A percentile compares a stretch with the other conserved stretches of the same genome.
Evolutionary conservation across 2,888 invertebrate species (phyloP).

Genomic region (Mechanitis mazaeus): DNA sequence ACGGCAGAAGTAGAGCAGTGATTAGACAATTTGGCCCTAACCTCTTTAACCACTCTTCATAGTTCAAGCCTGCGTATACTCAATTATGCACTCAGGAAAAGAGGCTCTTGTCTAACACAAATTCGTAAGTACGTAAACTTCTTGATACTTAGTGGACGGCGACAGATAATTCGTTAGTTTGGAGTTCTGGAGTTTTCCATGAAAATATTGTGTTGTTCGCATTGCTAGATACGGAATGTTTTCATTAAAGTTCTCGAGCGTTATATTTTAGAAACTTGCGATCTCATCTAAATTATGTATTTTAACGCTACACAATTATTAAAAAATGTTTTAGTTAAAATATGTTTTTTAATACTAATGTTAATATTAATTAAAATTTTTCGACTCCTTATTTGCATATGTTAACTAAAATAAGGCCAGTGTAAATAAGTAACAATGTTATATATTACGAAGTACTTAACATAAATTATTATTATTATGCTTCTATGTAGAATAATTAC

Average conservation of each 20-base stretch:
- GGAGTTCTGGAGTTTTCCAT: not conserved
- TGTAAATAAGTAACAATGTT: not conserved
- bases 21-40: slow-evolving; percentile 16
- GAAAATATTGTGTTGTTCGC: slow-evolving; percentile 9
- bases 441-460: not conserved
- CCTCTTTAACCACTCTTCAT: slow-evolving; percentile 23
- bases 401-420: no score
- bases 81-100: slow-evolving; percentile 32
- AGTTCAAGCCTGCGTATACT: slow-evolving; percentile 29
- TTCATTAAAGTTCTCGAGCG: slow-evolving; percentile 11
- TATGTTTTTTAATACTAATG: no score
- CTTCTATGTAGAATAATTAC: slow-evolving; percentile 24
- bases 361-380: no score
- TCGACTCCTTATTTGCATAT: no score
- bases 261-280: slow-evolving; percentile 8
- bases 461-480: not conserved
- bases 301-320: no score
- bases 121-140: slow-evolving; percentile 15
- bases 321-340: no score
- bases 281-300: no score
- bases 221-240: slow-evolving; percentile 3
- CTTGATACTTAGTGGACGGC: slow-evolving; percentile 9
- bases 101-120: slow-evolving; percentile 27
- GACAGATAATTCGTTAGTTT: not conserved
- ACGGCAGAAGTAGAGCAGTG: slow-evolving; percentile 8